phyloP scores from a whole-genome alignment of 2,888 invertebrate species.

The Allophyes oxyacanthae region DNA sequence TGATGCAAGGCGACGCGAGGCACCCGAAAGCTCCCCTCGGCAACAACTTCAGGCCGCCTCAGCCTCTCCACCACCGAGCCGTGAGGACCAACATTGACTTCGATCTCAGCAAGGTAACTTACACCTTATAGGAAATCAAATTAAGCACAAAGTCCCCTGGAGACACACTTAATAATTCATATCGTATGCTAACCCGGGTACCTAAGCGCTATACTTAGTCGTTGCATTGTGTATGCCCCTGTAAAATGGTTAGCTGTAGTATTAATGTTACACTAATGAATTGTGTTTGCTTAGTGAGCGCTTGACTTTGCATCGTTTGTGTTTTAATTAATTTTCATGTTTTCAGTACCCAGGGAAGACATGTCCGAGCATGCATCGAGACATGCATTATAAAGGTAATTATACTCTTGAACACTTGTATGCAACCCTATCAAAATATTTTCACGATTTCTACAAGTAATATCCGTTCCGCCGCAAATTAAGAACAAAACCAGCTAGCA shows the following conservation, averaged over 20 bases:
- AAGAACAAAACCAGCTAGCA: conserved; percentile 1
- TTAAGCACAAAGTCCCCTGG: conserved; percentile 45
- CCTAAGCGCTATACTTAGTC: conserved; percentile 57
- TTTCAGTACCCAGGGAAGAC: conserved; percentile 93
- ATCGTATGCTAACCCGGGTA: conserved; percentile 55
- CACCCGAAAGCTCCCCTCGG: conserved; percentile 97
- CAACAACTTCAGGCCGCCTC: conserved; percentile 98
- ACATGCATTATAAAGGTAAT: conserved; percentile 96
- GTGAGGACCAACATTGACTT: conserved; percentile 99
- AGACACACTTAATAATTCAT: conserved; percentile 55
- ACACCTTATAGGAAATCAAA: conserved; percentile 48
- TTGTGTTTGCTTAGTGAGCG: conserved; percentile 29
- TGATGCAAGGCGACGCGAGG: conserved; percentile 96
- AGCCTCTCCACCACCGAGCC: conserved; percentile 97
- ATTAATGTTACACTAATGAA: conserved; percentile 49
- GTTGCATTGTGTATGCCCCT: conserved; percentile 50
- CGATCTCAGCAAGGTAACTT: conserved; percentile 92
- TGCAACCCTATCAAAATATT: background rate
- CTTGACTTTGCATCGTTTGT: conserved; percentile 39
- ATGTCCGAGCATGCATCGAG: conserved; percentile 97
- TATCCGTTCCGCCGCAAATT: background rate
- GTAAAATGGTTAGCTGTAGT: conserved; percentile 47
- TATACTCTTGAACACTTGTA: conserved; percentile 13
- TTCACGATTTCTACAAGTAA: background rate
- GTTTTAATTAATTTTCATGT: conserved; percentile 51